Percentiles rank a stretch among this genome's conserved stretches.
phyloP scores from a whole-genome alignment of 2,113 vertebrate genomes.

The Alosa alosa region DNA sequence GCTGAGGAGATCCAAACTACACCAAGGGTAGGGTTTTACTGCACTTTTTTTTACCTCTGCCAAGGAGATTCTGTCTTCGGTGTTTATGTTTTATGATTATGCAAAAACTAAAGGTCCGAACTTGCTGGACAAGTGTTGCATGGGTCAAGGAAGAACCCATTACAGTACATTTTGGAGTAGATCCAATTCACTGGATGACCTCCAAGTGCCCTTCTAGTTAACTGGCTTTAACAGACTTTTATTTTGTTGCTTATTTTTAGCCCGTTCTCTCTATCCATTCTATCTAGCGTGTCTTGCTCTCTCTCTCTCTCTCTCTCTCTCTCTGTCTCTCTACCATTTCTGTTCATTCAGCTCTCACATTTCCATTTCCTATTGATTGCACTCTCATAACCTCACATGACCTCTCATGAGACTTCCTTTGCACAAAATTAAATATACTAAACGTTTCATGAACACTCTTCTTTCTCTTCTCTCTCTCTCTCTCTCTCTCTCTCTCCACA shows the following conservation, averaged over 20 bases:
- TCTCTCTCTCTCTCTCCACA: too few species aligned
- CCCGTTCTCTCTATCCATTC: slow-evolving; percentile 14
- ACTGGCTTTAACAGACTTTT: slow-evolving; percentile 35
- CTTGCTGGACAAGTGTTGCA: too few species aligned
- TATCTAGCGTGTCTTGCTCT: slow-evolving; percentile 13
- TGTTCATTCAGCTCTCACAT: background rate
- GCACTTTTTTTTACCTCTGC: too few species aligned
- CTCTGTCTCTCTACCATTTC: slow-evolving; percentile 14
- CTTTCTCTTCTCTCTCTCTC: too few species aligned
- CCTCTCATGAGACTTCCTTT: background rate
- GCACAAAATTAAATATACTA: too few species aligned
- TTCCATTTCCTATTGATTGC: too few species aligned
- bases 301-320: background rate
- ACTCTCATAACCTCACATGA: background rate
- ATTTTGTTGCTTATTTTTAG: slow-evolving; percentile 21
- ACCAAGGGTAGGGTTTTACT: slow-evolving; percentile 16
- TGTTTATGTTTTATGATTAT: too few species aligned
- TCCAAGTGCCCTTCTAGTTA: slow-evolving; percentile 19
- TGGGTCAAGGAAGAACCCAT: too few species aligned
- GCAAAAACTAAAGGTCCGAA: too few species aligned
- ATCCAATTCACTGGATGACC: too few species aligned
- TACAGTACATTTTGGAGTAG: too few species aligned
- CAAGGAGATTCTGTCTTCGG: too few species aligned
- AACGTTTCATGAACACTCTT: background rate
- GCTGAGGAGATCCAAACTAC: slow-evolving; percentile 50